Evolutionary conservation across 2,797 vertebrate genomes (phyloP), one percentile per base, ranked within the genome.

Genomic region (Pseudochaenichthys georgianus): DNA sequence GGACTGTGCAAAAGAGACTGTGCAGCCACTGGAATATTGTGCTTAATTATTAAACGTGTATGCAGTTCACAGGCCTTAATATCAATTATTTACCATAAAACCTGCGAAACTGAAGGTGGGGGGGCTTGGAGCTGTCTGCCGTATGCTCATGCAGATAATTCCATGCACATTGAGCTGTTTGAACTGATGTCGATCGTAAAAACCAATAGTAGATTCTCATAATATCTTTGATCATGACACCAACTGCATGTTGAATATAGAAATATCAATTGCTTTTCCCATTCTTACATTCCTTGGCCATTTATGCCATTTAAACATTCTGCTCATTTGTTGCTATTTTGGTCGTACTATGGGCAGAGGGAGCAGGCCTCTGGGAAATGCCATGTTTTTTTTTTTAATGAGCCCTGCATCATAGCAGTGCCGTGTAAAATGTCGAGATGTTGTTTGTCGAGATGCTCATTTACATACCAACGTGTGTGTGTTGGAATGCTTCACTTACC

Each of bases 41-140:
- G 78, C 75, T 91, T 78, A 87, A 93, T 93, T 91, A 94, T 91
- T 90, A 80, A 92, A 83, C 45, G 54, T 90, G 85, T 87, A 77
- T 90, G 84, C 88, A 72, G 84, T 90, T 91, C 83, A 91, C 84
- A 86, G 80, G 77, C 80, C 80, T 23, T 59, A 87, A 46, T 87
- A 90, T 94, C 69, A 92, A 92, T 92, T 88, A 93, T 93, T 92
- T 89, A 94, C 59, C 54, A 63, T 84, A 78, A 90, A 91, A 93
- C 84, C 86, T 88, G 86, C 70, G 84, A 73, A 78, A 77, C 83
- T 85, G 83, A 77, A 80, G 77, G 85, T 84, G 77, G 77, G 68
- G 78, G 75, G 75, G 63, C 62, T 78, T 85, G 23, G 68, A 78
- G 74, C 75, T 80, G 80, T 83, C 68, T 80, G 16, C 75, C 31